Base-by-base conservation (phyloP, 1,140 invertebrate genomes). In the Orussus abietinus region DNA sequence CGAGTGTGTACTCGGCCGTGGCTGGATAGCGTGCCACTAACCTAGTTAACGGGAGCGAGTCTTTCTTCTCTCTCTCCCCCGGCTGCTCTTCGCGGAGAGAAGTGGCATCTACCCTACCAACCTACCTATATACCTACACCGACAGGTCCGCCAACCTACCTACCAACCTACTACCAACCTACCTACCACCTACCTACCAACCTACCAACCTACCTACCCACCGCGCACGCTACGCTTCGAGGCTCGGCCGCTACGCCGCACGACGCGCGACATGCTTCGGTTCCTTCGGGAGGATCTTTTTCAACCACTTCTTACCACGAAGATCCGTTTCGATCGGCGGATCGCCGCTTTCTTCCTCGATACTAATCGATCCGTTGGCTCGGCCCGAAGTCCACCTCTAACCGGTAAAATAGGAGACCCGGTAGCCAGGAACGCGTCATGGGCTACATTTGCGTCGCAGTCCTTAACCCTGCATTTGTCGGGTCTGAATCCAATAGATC, bases 21-120 rank as follows among this genome's bases (percentile, higher is more conserved):
- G 53, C 52, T 62, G 57, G 61, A 55, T 61, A 57, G 59, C 53
- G 70, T 69, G 60, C 70, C 48, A 73, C 69, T 71, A 54, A 73
- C 69, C 67, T 59, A 71, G 65, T 72, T 73, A 69, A 50, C 55
- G 36, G 53, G 59, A 65, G 60, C 57, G 59, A 62, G 65, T 69
- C 65, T 71, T 69, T 71, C 66, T 65, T 70, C 55, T 61, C 25
- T 32, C 35, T 29, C 25, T 25, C n/a, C 14, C 30, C 45, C 46
- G 51, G n/a, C n/a, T n/a, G n/a, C n/a, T n/a, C n/a, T n/a, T n/a
- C 38, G 31, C 45, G 38, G 46, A 53, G 44, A 49, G 52, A 54
- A n/a, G 43, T 51, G 42, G 48, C 50, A 45, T 54, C 39, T 58
- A 41, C 39, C 55, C 53, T 55, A 45, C 45, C 34, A 47, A 42